Base-by-base conservation (phyloP, 2,113 vertebrate species). In the Misgurnus mizolepis region DNA sequence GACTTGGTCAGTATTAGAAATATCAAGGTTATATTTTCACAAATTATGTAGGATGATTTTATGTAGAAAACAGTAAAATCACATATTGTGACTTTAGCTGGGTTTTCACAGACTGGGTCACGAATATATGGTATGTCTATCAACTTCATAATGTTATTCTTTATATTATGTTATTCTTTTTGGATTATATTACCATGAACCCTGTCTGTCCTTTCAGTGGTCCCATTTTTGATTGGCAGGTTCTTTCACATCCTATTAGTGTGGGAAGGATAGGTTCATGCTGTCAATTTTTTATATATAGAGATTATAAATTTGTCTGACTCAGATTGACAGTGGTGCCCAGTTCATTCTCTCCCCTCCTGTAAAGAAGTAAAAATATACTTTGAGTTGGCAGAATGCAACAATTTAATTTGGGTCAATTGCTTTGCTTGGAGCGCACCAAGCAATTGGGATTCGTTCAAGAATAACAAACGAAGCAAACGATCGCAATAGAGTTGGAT, bases 361-460 rank as follows among this genome's bases (percentile, higher is more conserved):
- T 47, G 60, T 15, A 73, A 58, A 68, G n/a, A 58, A 68, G n/a
- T 68, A 11, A 68, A 77, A 65, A 56, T 69, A 76, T 72, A 79
- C 49, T 79, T 58, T 84, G 39, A 14, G 11, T 22, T 74, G 72
- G 73, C 18, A 58, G 58, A 66, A 62, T 34, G 45, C 9, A 49
- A 8, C 2, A 27, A 47, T 60, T 71, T 39, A 43, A 76, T 43
- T 80, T 43, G 79, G 18, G 75, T 56, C 41, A 80, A 17, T 50
- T 70, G n/a, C 53, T 83, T 82, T 18, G 76, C 69, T 40, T 86
- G 69, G 70, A 34, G n/a, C 53, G 53, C 45, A 1, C 5, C 5
- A 79, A 22, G 61, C 58, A 14, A 17, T 22, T 50, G 49, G 58
- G 58, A 73, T 77, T 53, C 27, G 45, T 67, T 71, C 17, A 69